phyloP scores from a whole-genome alignment of 1,140 invertebrate species.

The Protaetia brevitarsis region DNA sequence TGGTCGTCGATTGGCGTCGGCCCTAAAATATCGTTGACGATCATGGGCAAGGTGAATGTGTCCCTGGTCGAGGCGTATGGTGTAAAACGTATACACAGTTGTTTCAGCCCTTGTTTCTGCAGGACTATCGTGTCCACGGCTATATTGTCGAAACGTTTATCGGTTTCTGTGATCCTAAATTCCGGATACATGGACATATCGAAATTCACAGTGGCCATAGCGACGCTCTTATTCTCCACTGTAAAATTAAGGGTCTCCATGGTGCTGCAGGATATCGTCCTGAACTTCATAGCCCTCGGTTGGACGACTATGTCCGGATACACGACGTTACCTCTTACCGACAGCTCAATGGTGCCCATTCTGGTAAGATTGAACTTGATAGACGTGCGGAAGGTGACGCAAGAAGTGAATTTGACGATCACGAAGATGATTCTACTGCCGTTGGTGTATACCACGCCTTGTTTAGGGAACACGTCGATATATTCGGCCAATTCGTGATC shows the following conservation, averaged over 20 bases:
- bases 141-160: not conserved
- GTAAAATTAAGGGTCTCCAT: conserved; percentile 33
- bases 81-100: conserved; percentile 41
- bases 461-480: conserved; percentile 30
- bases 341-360: conserved; percentile 11
- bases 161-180: conserved; percentile 29
- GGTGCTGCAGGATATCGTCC: conserved; percentile 34
- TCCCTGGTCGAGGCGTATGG: conserved; percentile 38
- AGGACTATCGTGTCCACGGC: not conserved
- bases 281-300: conserved; percentile 34
- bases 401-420: not conserved
- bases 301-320: conserved; percentile 38
- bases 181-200: conserved; percentile 40
- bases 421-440: conserved; percentile 25
- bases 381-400: conserved; percentile 18
- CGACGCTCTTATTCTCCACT: conserved; percentile 36
- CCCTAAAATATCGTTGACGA: conserved; percentile 43
- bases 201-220: conserved; percentile 34
- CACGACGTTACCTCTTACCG: conserved; percentile 35
- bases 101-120: conserved; percentile 18
- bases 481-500: conserved; percentile 24
- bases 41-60: conserved; percentile 40
- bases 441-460: conserved; percentile 36
- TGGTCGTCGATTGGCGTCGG: conserved; percentile 20
- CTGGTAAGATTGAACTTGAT: not conserved